Conservation (phyloP, 2,888 invertebrate species). For the Globia sparganii region DNA sequence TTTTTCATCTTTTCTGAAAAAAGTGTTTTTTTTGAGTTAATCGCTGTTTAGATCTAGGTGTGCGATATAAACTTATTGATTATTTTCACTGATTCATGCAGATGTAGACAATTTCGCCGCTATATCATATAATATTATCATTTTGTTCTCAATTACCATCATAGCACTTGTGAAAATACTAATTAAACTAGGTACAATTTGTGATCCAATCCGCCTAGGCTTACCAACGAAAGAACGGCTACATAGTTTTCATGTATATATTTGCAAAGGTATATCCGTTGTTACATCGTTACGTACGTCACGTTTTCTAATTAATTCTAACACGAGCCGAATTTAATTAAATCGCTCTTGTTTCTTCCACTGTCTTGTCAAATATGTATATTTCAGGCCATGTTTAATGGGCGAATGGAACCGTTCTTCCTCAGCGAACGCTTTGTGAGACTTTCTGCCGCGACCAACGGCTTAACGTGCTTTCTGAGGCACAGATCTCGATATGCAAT, state of each 20-base stretch:
- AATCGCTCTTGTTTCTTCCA: conserved; percentile 37
- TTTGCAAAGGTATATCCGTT: not conserved
- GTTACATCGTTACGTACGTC: conserved; percentile 5
- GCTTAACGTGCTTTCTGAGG: no score
- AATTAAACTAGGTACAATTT: conserved; percentile 34
- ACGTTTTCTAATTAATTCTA: conserved; percentile 56
- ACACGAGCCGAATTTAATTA: conserved; percentile 48
- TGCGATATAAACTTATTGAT: no score
- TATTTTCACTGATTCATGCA: no score
- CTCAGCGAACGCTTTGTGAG: not conserved
- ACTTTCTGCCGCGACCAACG: no score
- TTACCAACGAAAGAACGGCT: not conserved
- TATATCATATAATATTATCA: no score
- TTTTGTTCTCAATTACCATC: no score
- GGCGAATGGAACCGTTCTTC: not conserved
- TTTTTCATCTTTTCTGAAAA: no score
- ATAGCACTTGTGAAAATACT: not conserved
- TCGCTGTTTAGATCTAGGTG: no score
- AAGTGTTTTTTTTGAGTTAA: no score
- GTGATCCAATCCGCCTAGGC: not conserved
- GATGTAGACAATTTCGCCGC: no score
- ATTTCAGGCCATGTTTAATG: not conserved
- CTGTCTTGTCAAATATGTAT: conserved; percentile 30
- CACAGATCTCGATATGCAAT: no score
- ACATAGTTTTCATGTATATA: conserved; percentile 10